Conservation (phyloP, 2,888 invertebrate genomes). For the Helicoverpa assulta region DNA sequence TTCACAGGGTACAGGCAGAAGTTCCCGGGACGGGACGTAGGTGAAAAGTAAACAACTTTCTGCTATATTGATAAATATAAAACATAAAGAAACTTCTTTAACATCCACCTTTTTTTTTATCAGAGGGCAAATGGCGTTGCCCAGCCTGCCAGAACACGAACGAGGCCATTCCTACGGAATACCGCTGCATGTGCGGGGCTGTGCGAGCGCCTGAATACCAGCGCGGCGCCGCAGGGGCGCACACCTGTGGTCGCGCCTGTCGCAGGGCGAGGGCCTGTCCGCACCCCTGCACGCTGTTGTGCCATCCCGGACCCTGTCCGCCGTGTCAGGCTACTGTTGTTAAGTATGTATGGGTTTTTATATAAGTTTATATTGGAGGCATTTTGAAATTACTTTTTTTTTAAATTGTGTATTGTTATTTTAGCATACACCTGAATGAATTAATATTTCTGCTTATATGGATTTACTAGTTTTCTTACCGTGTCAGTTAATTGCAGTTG, state of each 20-base stretch:
- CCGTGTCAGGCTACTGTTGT: slow-evolving; percentile 94
- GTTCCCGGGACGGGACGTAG: too few species aligned
- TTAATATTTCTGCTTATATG: too few species aligned
- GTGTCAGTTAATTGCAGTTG: too few species aligned
- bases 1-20: too few species aligned
- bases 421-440: too few species aligned
- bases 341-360: slow-evolving; percentile 79
- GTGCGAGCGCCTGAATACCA: slow-evolving; percentile 93
- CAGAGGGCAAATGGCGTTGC: slow-evolving; percentile 97
- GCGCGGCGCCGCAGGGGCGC: slow-evolving; percentile 93
- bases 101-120: neutral
- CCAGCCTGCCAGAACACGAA: slow-evolving; percentile 98
- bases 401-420: too few species aligned
- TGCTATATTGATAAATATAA: too few species aligned
- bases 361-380: too few species aligned
- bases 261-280: slow-evolving; percentile 90
- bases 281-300: slow-evolving; percentile 94
- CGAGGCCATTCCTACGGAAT: slow-evolving; percentile 93
- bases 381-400: too few species aligned
- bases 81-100: too few species aligned
- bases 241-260: slow-evolving; percentile 97
- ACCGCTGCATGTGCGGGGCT: slow-evolving; percentile 97
- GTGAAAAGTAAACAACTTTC: too few species aligned
- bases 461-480: too few species aligned
- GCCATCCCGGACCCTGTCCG: slow-evolving; percentile 99